A percentile compares a stretch with the other conserved stretches of the same genome.
Evolutionary conservation across 2,797 vertebrate species (phyloP).

Genomic region (Pterois miles): DNA sequence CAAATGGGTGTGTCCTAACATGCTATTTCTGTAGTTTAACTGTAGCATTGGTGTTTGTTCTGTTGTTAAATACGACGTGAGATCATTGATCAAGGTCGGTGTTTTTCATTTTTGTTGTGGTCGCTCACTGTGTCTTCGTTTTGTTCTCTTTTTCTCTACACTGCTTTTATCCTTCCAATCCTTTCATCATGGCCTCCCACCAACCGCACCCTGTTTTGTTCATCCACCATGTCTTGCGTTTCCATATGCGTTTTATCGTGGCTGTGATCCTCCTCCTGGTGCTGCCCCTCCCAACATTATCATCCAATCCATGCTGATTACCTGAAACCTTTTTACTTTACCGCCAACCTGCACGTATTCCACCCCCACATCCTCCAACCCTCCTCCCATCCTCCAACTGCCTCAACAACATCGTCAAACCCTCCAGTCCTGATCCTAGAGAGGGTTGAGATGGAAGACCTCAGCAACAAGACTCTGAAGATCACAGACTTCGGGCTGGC

Average conservation of each 20-base stretch:
- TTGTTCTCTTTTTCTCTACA: constrained; percentile 48
- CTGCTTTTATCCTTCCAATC: constrained; percentile 55
- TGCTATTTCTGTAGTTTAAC: constrained; percentile 15
- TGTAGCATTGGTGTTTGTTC: constrained; percentile 9
- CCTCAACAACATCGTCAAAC: constrained; percentile 11
- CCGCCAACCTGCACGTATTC: constrained; percentile 15
- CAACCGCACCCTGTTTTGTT: constrained; percentile 54
- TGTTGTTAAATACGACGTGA: constrained; percentile 8
- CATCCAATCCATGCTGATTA: constrained; percentile 25
- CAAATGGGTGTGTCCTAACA: neutral
- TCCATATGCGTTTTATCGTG: constrained; percentile 8
- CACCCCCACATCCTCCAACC: constrained; percentile 14
- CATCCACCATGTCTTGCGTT: constrained; percentile 33
- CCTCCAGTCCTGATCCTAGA: constrained; percentile 92
- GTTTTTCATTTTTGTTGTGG: constrained; percentile 47
- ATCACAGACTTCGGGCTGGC: constrained; percentile 99
- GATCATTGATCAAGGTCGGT: constrained; percentile 29
- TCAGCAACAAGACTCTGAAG: constrained; percentile 97
- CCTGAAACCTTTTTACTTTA: constrained; percentile 45
- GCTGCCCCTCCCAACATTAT: constrained; percentile 38
- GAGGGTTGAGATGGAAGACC: constrained; percentile 93
- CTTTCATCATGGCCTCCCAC: constrained; percentile 54
- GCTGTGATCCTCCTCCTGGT: constrained; percentile 4
- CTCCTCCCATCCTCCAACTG: constrained; percentile 27
- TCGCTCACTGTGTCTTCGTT: constrained; percentile 61